These are phyloP conservation scores for Acipenser oxyrinchus DNA, from an alignment of 2,797 vertebrate species.

Conservation along the genomic window DNA sequence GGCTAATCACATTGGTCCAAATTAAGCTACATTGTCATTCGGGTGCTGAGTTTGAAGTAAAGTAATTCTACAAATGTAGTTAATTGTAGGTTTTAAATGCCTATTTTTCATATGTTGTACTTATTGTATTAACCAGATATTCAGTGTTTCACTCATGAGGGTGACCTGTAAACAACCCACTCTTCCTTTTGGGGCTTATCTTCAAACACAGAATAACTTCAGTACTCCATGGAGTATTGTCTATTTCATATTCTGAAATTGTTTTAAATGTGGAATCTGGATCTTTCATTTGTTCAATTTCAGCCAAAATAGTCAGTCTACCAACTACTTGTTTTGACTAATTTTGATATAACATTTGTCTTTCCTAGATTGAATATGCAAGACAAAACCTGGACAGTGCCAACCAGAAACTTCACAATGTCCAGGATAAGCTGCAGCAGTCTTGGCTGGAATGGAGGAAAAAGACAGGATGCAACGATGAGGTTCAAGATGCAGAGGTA, in stretches of 20 bases:
- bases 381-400: conserved; percentile 71
- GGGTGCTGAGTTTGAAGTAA: too few species aligned
- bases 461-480: conserved; percentile 43
- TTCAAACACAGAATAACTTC: background rate
- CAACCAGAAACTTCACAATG: conserved; percentile 54
- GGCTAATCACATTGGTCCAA: too few species aligned
- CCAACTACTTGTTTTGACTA: background rate
- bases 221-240: background rate
- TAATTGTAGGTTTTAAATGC: too few species aligned
- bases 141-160: too few species aligned
- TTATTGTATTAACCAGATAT: too few species aligned
- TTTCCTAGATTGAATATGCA: conserved; percentile 73
- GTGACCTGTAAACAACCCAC: too few species aligned
- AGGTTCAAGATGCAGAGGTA: conserved; percentile 45
- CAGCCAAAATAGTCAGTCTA: background rate
- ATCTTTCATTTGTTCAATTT: background rate
- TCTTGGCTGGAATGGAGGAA: conserved; percentile 69
- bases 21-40: too few species aligned
- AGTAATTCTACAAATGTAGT: too few species aligned
- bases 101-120: too few species aligned
- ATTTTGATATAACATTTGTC: conserved; percentile 5
- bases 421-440: conserved; percentile 60
- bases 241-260: background rate
- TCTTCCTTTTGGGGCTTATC: too few species aligned
- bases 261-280: background rate